Evolutionary conservation across 2,888 invertebrate genomes (phyloP).

Genomic region (Odontothrips loti): DNA sequence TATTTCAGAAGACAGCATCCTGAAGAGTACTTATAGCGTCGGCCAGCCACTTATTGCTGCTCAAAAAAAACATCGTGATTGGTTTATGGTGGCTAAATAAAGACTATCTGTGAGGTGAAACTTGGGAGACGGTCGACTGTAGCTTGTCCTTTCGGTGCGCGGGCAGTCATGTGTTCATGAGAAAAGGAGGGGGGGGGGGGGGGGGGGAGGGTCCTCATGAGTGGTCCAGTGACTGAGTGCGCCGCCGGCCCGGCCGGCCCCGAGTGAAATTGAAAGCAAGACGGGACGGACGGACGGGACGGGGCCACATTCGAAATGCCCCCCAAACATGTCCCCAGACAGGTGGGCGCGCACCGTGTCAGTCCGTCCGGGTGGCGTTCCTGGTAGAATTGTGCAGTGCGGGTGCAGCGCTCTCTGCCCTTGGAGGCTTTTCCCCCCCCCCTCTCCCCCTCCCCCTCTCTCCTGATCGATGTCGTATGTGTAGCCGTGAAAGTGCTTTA

Average conservation of each 20-base stretch:
- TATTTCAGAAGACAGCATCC: no score
- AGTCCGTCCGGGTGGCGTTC: not conserved
- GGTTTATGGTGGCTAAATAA: no score
- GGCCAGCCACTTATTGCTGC: no score
- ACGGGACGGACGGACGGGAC: no score
- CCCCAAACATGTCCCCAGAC: no score
- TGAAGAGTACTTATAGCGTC: no score
- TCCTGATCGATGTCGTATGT: not conserved
- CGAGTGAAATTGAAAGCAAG: conserved; percentile 16
- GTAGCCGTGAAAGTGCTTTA: no score
- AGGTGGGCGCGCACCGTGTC: no score
- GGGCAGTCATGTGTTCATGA: not conserved
- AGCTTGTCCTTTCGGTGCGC: not conserved
- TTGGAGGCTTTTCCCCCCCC: not conserved
- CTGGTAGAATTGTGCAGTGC: not conserved
- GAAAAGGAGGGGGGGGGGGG: no score
- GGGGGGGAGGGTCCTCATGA: not conserved
- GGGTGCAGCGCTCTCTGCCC: not conserved
- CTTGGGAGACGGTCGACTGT: not conserved
- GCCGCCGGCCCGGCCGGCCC: no score
- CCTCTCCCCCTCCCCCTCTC: not conserved
- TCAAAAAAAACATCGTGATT: no score
- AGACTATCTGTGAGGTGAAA: not conserved
- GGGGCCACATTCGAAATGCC: not conserved
- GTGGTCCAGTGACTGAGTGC: not conserved